Evolutionary conservation across 2,888 invertebrate genomes (phyloP).

Genomic region (Caenorhabditis sp.): DNA sequence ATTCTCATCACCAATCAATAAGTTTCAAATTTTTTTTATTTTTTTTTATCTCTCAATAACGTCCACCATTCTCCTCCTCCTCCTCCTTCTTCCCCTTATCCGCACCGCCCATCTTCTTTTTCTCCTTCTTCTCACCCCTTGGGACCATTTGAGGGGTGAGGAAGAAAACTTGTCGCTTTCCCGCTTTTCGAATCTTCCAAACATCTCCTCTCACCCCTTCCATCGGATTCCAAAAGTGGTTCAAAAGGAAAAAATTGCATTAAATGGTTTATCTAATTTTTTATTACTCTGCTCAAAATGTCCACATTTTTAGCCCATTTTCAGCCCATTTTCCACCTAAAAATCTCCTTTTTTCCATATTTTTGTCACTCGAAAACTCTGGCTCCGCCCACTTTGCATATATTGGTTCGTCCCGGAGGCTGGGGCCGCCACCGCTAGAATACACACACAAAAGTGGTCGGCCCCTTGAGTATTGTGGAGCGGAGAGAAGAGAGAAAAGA

Average conservation of each 20-base stretch:
- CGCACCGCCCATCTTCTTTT: background rate
- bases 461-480: constrained; percentile 17
- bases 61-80: too few species aligned
- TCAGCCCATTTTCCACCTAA: background rate
- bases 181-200: background rate
- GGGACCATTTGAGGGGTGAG: constrained; percentile 35
- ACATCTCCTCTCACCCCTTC: too few species aligned
- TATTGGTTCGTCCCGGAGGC: constrained; percentile 12
- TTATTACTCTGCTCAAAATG: too few species aligned
- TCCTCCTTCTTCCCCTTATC: background rate
- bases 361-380: background rate
- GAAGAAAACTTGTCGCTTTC: constrained; percentile 49
- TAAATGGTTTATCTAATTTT: too few species aligned
- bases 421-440: too few species aligned
- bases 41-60: too few species aligned
- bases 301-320: background rate
- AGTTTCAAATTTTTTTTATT: too few species aligned
- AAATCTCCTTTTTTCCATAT: background rate
- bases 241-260: too few species aligned
- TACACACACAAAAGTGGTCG: background rate
- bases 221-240: too few species aligned
- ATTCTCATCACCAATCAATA: too few species aligned
- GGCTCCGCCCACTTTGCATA: constrained; percentile 5
- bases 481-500: background rate
- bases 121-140: background rate